Percentiles rank a stretch among this genome's conserved stretches.
Conservation (phyloP, 2,113 vertebrate genomes). For the Agapornis roseicollis region DNA sequence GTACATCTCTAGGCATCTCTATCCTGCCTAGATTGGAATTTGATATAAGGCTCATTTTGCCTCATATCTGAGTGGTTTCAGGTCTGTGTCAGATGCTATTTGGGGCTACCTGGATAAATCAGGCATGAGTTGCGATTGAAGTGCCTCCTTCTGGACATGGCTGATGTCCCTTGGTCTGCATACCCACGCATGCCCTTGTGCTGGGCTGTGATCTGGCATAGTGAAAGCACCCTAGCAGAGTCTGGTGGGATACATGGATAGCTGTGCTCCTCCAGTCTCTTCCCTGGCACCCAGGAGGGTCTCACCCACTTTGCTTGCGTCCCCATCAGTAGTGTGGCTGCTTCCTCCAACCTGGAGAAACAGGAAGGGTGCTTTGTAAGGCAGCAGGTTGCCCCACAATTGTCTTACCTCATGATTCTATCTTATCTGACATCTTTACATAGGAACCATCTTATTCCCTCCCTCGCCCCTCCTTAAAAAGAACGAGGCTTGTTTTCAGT, state of each 20-base stretch:
- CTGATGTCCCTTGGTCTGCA: not conserved
- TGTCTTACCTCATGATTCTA: not conserved
- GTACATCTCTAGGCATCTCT: rapidly evolving
- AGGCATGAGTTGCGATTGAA: not conserved
- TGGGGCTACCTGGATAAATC: not conserved
- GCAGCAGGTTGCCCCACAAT: not conserved
- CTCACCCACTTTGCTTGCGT: not conserved
- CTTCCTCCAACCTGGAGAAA: not conserved
- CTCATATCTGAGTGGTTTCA: rapidly evolving
- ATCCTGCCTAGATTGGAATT: not conserved
- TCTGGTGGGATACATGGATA: rapidly evolving
- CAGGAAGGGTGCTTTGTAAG: not conserved
- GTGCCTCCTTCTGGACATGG: not conserved
- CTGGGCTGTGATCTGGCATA: not conserved
- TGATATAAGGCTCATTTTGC: not conserved
- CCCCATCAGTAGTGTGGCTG: too few species aligned
- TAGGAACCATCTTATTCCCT: not conserved
- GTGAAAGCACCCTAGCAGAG: not conserved
- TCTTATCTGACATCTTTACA: not conserved
- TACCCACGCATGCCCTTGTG: rapidly evolving
- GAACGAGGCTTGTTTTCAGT: not conserved
- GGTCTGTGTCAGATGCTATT: not conserved
- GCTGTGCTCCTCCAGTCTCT: not conserved
- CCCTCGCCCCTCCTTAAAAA: too few species aligned
- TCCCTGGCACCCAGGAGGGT: not conserved